Evolutionary conservation across 2,797 vertebrate species (phyloP), one percentile per base, ranked within the genome.

Genomic region (Rhinatrema bivittatum): DNA sequence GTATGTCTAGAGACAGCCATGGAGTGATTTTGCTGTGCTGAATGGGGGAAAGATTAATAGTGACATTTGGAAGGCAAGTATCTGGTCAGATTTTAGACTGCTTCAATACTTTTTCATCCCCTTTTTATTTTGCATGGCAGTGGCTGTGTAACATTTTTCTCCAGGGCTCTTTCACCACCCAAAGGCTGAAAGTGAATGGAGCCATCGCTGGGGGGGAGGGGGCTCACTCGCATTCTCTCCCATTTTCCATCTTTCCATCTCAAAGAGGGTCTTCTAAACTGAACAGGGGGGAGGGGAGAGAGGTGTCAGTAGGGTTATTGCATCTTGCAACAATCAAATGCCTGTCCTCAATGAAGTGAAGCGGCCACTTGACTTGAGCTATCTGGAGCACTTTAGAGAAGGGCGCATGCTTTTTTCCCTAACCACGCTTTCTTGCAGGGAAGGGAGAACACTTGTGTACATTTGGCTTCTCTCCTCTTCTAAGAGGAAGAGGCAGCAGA

Each of bases 41-140:
- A 86, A 85, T 81, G 85, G 84, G 81, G 92, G 94, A 88, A 98
- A 97, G 87, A 97, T 98, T 94, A 95, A 97, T 97, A 96, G 93
- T 94, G 93, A 98, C 81, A 81, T 86, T 85, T 86, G 84, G 85
- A 86, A 86, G 84, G 84, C 81, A 85, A 85, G 82, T 86, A 86
- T 85, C 69, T 64, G 74, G 77, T 80, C 72, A 75, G 76, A 29
- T 70, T 70, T 68, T 38, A 56, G 65, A 19, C 39, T 65, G 7
- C n/a, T n/a, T n/a, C n/a, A n/a, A n/a, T n/a, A n/a, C n/a, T n/a
- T n/a, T n/a, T n/a, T n/a, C 60, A 59, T 46, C 39, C 14, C 65
- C 68, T 39, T 29, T 32, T 48, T 45, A 34, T 68, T 80, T 63
- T 87, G 84, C 84, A 87, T 87, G 83, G 78, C 81, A 55, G 50